phyloP scores from a whole-genome alignment of 2,113 vertebrate species.

The Dipodomys spectabilis region DNA sequence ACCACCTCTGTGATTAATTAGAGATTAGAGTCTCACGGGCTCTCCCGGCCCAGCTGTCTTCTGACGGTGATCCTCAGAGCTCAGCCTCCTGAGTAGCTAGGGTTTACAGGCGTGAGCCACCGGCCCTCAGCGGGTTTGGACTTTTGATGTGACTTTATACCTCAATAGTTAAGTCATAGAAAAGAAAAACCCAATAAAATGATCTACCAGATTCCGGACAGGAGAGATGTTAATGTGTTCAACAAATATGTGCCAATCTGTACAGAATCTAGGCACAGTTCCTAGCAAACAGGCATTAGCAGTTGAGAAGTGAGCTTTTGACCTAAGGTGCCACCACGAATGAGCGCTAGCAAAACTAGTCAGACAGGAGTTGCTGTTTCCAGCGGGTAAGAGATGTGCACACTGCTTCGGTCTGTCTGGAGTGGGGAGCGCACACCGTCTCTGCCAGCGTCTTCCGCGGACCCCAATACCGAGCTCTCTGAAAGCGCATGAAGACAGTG shows the following conservation, averaged over 20 bases:
- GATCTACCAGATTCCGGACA: not conserved
- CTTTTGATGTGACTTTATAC: too few species aligned
- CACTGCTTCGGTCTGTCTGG: not conserved
- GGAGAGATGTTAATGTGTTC: not conserved
- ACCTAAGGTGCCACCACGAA: not conserved
- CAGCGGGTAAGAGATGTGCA: not conserved
- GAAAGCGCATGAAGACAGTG: not conserved
- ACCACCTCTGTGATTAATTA: too few species aligned
- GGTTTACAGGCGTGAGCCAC: too few species aligned
- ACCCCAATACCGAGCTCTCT: not conserved
- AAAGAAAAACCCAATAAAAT: not conserved
- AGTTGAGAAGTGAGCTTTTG: conserved; percentile 1
- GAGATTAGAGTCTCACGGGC: too few species aligned
- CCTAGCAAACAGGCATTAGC: not conserved
- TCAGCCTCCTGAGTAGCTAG: too few species aligned
- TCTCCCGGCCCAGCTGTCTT: too few species aligned
- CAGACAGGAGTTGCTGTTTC: not conserved
- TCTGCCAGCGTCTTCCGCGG: not conserved
- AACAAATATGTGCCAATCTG: not conserved
- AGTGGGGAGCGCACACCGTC: too few species aligned
- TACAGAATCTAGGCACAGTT: not conserved
- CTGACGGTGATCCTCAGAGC: too few species aligned
- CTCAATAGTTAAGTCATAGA: too few species aligned
- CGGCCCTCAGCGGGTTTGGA: too few species aligned
- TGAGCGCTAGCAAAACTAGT: not conserved